Conservation (phyloP, 1,140 invertebrate genomes). For the Heliconius congener region DNA sequence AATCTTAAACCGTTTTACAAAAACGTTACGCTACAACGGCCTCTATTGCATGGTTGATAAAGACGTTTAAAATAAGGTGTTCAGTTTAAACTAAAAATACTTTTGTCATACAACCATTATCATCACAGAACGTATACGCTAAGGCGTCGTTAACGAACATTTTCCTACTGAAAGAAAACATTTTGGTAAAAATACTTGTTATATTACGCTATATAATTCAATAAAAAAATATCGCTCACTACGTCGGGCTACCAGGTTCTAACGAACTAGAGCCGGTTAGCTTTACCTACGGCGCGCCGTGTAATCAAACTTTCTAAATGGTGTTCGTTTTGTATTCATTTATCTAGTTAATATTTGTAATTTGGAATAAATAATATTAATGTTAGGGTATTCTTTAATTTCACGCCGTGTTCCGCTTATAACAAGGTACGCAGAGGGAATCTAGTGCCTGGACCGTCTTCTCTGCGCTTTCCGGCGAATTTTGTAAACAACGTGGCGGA, state of each 20-base stretch:
- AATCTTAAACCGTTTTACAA: no score
- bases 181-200: not conserved
- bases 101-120: not conserved
- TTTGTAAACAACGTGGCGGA: no score
- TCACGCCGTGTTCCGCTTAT: no score
- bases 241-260: not conserved
- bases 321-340: not conserved
- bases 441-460: no score
- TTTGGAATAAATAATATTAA: no score
- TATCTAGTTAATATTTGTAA: not conserved
- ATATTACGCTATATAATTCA: not conserved
- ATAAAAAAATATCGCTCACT: constrained; percentile 9
- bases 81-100: not conserved
- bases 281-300: not conserved
- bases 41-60: no score
- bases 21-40: no score
- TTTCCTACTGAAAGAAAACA: not conserved
- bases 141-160: not conserved
- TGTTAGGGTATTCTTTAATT: no score
- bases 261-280: not conserved
- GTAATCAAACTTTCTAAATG: not conserved
- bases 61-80: no score
- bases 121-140: not conserved
- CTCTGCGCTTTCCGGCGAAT: no score
- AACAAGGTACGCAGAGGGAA: no score